Evolutionary conservation across 2,888 invertebrate species (phyloP).

Genomic region (Schizaphis graminum): DNA sequence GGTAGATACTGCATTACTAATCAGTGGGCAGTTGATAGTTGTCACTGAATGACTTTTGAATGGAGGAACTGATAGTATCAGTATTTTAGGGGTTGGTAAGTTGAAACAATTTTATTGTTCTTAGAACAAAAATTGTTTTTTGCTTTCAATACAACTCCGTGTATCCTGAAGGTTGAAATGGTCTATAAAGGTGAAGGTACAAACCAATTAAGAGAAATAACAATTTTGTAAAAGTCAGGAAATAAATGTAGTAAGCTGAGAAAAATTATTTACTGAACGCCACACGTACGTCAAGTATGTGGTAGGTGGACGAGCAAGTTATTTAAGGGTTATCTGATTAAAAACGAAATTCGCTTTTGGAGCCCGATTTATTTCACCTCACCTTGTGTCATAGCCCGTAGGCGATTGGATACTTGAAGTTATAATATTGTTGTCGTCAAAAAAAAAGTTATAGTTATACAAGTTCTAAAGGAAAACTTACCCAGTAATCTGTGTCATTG

Average conservation of each 20-base stretch:
- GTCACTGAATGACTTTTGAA: too few relatives aligned
- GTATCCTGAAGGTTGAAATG: neutral
- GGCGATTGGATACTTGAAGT: neutral
- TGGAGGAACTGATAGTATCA: too few relatives aligned
- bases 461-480: neutral
- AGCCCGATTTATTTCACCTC: neutral
- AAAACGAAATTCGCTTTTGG: neutral
- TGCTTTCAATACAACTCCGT: neutral
- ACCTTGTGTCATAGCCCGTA: neutral
- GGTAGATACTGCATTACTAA: too few relatives aligned
- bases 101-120: too few relatives aligned
- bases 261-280: neutral
- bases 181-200: too few relatives aligned
- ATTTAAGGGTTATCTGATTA: neutral
- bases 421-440: neutral
- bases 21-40: too few relatives aligned
- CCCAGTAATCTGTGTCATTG: constrained; percentile 60
- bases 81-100: too few relatives aligned
- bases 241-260: too few relatives aligned
- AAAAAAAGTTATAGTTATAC: neutral
- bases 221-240: neutral
- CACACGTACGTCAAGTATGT: neutral
- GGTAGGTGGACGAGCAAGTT: neutral
- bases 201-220: neutral
- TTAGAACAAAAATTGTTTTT: too few relatives aligned